Evolutionary conservation across 1,140 invertebrate species (phyloP).

Genomic region (Eueides isabella): DNA sequence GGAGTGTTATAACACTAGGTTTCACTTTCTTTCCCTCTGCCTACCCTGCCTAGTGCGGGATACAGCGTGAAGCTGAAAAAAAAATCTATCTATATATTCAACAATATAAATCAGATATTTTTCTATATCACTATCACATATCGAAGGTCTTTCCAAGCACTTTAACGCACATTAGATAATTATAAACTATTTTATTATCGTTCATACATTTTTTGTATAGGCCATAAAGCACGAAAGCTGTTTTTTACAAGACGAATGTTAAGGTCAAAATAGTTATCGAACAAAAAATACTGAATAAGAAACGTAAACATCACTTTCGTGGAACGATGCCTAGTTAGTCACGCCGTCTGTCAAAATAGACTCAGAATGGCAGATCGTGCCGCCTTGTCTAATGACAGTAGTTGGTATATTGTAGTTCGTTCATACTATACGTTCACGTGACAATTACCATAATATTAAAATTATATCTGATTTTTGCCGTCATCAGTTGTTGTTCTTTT

Average conservation of each 20-base stretch:
- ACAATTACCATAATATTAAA: background rate
- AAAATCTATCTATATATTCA: no score
- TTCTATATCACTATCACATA: background rate
- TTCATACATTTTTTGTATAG: background rate
- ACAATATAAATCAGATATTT: background rate
- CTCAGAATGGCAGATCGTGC: conserved; percentile 13
- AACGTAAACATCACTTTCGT: conserved; percentile 36
- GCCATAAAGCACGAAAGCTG: conserved; percentile 26
- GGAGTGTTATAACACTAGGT: no score
- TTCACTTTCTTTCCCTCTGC: no score
- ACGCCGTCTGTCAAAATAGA: conserved; percentile 29
- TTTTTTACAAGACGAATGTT: conserved; percentile 31
- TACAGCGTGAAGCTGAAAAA: no score
- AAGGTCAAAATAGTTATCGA: conserved; percentile 39
- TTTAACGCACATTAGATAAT: background rate
- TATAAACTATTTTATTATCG: background rate
- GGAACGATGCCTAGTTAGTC: conserved; percentile 31
- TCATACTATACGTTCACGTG: background rate
- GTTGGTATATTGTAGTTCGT: background rate
- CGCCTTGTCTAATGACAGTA: conserved; percentile 3
- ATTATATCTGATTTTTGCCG: no score
- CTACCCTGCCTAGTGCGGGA: no score
- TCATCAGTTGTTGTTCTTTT: no score
- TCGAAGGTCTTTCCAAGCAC: background rate
- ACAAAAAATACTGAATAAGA: conserved; percentile 25